Percentiles rank a stretch among this genome's conserved stretches.
Conservation (phyloP, 2,888 invertebrate species). For the Ennomos quercinarius region DNA sequence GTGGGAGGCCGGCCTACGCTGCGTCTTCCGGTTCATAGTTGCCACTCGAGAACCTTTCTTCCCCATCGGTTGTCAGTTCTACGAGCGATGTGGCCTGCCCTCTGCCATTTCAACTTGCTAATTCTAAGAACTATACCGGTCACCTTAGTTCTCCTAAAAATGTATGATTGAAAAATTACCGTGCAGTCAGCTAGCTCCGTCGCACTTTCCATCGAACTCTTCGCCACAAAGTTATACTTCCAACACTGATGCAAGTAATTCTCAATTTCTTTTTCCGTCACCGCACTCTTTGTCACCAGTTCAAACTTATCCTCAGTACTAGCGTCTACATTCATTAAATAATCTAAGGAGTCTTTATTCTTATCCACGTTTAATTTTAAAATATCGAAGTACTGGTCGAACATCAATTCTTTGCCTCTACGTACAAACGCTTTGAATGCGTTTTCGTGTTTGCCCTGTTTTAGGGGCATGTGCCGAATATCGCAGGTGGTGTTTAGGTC, state of each 20-base stretch:
- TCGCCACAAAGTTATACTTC: constrained; percentile 69
- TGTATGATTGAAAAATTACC: constrained; percentile 49
- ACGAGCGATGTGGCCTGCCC: too few relatives aligned
- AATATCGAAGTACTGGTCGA: constrained; percentile 62
- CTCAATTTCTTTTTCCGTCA: constrained; percentile 71
- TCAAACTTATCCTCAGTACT: constrained; percentile 77
- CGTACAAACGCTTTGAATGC: constrained; percentile 73
- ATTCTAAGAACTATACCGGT: too few relatives aligned
- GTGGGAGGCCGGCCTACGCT: too few relatives aligned
- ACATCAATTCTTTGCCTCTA: constrained; percentile 70
- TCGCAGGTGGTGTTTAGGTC: constrained; percentile 72
- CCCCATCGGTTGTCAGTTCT: too few relatives aligned
- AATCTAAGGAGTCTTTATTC: constrained; percentile 60
- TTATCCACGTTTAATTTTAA: constrained; percentile 49
- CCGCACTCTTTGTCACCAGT: constrained; percentile 59
- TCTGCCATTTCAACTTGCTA: too few relatives aligned
- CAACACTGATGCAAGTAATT: constrained; percentile 75
- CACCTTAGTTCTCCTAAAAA: too few relatives aligned
- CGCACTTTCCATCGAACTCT: constrained; percentile 43
- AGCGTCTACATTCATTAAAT: constrained; percentile 65
- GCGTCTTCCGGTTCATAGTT: too few relatives aligned
- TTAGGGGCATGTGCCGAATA: constrained; percentile 61
- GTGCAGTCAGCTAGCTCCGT: constrained; percentile 51
- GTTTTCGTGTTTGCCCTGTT: constrained; percentile 67
- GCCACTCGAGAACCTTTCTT: too few relatives aligned